These are phyloP conservation scores for Periplaneta americana DNA, from an alignment of 1,140 invertebrate genomes.

Conservation along the genomic window DNA sequence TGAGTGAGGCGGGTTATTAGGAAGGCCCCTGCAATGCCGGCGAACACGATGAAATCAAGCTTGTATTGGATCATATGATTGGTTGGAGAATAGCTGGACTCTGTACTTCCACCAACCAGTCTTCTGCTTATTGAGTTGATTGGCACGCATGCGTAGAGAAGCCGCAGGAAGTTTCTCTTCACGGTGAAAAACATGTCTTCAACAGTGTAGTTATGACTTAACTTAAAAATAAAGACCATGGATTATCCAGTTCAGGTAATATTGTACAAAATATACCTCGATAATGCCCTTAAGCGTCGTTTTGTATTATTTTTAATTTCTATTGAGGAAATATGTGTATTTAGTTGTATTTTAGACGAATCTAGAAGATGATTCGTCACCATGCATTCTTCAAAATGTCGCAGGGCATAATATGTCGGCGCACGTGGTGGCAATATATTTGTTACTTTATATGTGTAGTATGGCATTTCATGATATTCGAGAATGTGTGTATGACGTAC, in stretches of 20 bases:
- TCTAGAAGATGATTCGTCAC: neutral
- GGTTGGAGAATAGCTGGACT: neutral
- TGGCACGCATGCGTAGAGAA: neutral
- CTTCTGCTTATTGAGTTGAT: neutral
- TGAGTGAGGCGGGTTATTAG: neutral
- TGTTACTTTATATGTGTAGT: neutral
- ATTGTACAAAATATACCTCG: neutral
- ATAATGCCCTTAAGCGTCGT: neutral
- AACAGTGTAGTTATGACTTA: neutral
- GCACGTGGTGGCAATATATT: neutral
- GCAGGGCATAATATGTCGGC: neutral
- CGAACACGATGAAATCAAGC: neutral
- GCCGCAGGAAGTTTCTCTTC: neutral
- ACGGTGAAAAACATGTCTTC: neutral
- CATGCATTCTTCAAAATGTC: neutral
- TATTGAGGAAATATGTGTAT: neutral
- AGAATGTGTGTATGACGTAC: neutral
- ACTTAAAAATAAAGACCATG: neutral
- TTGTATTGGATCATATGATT: neutral
- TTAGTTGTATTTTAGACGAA: neutral
- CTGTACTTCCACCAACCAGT: neutral
- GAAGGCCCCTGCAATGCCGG: neutral
- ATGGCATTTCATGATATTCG: neutral
- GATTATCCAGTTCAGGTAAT: neutral
- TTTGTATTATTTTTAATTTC: neutral